Conservation (phyloP, 2,113 vertebrate genomes). For the Mellivora capensis region DNA sequence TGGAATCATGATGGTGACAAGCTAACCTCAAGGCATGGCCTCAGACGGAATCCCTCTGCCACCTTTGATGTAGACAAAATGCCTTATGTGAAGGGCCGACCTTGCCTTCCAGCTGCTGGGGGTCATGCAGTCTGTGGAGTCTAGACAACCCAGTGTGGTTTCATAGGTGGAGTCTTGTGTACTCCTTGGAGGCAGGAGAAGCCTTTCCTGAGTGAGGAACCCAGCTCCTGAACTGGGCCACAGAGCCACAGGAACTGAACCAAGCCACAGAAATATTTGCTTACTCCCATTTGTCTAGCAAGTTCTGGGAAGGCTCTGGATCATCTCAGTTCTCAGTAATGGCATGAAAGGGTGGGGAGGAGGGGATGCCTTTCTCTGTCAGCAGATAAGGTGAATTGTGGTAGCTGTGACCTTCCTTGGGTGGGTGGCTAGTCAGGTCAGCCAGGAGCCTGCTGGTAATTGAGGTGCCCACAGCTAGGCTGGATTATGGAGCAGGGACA, state of each 20-base stretch:
- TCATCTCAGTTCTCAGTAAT: neutral
- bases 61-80: neutral
- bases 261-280: neutral
- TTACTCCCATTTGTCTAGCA: neutral
- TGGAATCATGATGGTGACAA: neutral
- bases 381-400: neutral
- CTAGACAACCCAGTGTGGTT: accelerated
- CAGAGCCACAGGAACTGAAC: neutral
- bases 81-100: neutral
- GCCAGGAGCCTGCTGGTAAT: neutral
- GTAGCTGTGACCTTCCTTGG: neutral
- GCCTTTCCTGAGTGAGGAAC: neutral
- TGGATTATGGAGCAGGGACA: neutral
- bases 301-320: neutral
- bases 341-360: neutral
- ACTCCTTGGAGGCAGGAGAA: neutral
- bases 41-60: neutral
- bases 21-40: neutral
- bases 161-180: neutral
- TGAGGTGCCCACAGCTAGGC: neutral
- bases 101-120: neutral
- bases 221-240: neutral
- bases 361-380: accelerated
- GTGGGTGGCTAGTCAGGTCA: neutral
- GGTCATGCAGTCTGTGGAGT: neutral